Conservation (phyloP, 2,888 invertebrate genomes). For the Napeogenes inachia region DNA sequence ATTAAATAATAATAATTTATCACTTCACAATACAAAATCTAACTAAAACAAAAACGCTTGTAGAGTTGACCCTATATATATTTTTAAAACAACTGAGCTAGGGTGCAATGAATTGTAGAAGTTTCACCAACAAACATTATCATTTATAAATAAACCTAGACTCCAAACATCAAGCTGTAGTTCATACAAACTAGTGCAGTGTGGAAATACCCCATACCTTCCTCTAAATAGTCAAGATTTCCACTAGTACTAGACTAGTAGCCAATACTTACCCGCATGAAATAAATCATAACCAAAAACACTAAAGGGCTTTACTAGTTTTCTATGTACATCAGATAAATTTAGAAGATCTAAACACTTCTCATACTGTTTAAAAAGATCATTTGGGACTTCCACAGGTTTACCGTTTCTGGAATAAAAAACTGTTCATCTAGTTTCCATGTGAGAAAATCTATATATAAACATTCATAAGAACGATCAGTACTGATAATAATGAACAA, state of each 20-base stretch:
- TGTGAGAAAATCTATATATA: no score
- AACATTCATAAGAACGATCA: neutral
- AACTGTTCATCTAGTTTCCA: slow-evolving; percentile 1
- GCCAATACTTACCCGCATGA: slow-evolving; percentile 77
- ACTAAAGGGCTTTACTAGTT: slow-evolving; percentile 80
- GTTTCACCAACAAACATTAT: no score
- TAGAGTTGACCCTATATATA: no score
- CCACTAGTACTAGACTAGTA: neutral
- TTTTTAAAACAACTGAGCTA: no score
- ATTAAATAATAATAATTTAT: no score
- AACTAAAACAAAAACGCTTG: no score
- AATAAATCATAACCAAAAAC: slow-evolving; percentile 85
- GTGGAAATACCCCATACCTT: neutral
- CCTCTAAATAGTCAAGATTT: neutral
- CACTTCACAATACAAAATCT: no score
- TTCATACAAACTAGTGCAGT: no score
- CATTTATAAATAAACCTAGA: no score
- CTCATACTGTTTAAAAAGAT: slow-evolving; percentile 69
- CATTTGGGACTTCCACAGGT: slow-evolving; percentile 72
- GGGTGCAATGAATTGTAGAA: no score
- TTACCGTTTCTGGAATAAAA: slow-evolving; percentile 75
- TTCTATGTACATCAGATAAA: slow-evolving; percentile 66
- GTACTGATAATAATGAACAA: slow-evolving; percentile 81
- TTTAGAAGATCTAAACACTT: slow-evolving; percentile 79
- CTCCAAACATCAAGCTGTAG: no score